Conservation (phyloP, 2,797 vertebrate species). For the Echiichthys vipera region DNA sequence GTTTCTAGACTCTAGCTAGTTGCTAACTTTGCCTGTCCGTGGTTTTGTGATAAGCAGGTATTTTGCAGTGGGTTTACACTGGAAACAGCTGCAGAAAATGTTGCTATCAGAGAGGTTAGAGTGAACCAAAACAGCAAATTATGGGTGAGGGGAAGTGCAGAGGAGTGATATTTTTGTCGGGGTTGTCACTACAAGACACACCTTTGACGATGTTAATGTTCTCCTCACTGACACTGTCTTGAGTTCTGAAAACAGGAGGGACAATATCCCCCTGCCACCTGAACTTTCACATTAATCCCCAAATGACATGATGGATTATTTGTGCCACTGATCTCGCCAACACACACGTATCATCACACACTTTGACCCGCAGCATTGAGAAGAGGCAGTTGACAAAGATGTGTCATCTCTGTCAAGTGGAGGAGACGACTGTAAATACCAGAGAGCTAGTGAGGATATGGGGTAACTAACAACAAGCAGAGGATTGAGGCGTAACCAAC, state of each 20-base stretch:
- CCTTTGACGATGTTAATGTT: constrained; percentile 4
- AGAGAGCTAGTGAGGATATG: constrained; percentile 60
- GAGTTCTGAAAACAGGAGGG: constrained; percentile 3
- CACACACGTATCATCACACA: constrained; percentile 34
- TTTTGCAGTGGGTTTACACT: not conserved
- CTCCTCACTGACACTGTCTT: constrained; percentile 23
- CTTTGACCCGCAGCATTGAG: constrained; percentile 27
- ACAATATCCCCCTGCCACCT: constrained; percentile 23
- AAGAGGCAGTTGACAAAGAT: constrained; percentile 34
- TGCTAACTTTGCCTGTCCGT: not conserved
- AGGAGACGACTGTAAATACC: constrained; percentile 70
- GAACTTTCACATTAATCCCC: constrained; percentile 70
- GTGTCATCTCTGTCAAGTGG: constrained; percentile 42
- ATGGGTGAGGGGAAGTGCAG: not conserved
- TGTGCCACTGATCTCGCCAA: constrained; percentile 37
- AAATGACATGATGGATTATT: constrained; percentile 59
- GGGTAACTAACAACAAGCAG: constrained; percentile 81
- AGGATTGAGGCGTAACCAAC: constrained; percentile 72
- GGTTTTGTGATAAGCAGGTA: not conserved
- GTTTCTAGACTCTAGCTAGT: too few species aligned
- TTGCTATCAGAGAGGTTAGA: too few species aligned
- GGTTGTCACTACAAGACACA: not conserved
- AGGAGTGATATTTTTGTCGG: not conserved
- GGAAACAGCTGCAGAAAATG: not conserved
- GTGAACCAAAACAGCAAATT: not conserved